Evolutionary conservation across 2,113 vertebrate genomes (phyloP), one percentile per base, ranked within the genome.

Genomic region (Amphilophus citrinellus): DNA sequence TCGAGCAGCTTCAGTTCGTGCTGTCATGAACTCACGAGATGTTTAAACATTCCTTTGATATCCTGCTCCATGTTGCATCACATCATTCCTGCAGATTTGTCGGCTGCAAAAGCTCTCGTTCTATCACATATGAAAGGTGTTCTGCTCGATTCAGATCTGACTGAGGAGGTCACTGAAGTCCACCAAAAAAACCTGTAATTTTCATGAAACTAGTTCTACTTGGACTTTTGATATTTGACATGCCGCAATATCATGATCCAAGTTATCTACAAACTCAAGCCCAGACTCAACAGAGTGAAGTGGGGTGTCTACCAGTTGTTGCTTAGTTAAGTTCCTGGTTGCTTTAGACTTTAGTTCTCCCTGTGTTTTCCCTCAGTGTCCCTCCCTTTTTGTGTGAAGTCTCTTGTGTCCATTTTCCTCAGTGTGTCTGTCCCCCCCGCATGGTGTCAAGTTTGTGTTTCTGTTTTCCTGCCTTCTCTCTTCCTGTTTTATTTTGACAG

Each of bases 31-130:
- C 32, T 73, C 66, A 73, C 44, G 30, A 32, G 66, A 53, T 0
- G 6, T 32, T 73, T 73, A 73, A 73, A 53, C 27, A 56, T 56
- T 35, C 68, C 47, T 73, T 73, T 73, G 68, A 73, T 73, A 73
- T 73, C 14, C 68, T 56, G 27, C 68, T 35, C 47, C 10, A 11
- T 0, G 10, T 73, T 73, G 68, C 68, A 9, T 73, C 68, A 73
- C 68, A 14, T 73, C 47, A 4, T 73, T 73, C 56, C 68, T 56
- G 27, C 68, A 56, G 47, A 73, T 73, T 73, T 73, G 47, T 73
- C 47, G 1, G 17, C 27, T 73, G 68, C 18, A 0, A 56, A 73
- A 56, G 53, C 47, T 53, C 4, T 73, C 68, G 2, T 73, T n/a
- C 66, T 14, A 32, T 0, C 44, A 6, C 44, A 5, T 73, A 14